phyloP scores from a whole-genome alignment of 1,140 invertebrate species.

The Vollenhovia emeryi region DNA sequence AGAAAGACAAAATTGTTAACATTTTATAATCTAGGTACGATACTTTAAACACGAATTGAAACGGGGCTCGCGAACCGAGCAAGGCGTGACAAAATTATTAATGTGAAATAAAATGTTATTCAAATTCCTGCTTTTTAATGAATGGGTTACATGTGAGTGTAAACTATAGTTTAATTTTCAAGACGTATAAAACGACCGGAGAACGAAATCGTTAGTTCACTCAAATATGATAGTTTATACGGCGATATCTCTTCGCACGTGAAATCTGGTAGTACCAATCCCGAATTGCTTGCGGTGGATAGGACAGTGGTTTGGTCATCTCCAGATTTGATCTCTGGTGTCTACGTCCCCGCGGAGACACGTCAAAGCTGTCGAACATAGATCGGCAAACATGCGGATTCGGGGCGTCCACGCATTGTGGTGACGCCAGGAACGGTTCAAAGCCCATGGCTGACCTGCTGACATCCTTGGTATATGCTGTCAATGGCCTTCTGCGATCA shows the following conservation, averaged over 20 bases:
- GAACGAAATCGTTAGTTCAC: constrained; percentile 26
- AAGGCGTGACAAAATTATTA: too few relatives aligned
- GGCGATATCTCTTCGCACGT: constrained; percentile 41
- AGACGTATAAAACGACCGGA: not conserved
- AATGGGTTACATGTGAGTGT: not conserved
- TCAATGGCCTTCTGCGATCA: constrained; percentile 31
- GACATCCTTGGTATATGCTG: constrained; percentile 54
- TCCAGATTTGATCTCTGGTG: constrained; percentile 69
- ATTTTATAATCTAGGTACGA: too few relatives aligned
- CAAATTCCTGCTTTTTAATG: not conserved
- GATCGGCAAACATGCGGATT: constrained; percentile 69
- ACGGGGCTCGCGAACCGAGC: too few relatives aligned
- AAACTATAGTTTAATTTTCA: not conserved
- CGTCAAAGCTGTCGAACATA: constrained; percentile 74
- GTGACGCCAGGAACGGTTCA: constrained; percentile 60
- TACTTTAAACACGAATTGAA: too few relatives aligned
- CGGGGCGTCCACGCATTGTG: constrained; percentile 66
- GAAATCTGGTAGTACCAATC: constrained; percentile 61
- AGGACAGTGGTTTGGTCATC: constrained; percentile 72
- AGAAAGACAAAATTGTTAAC: too few relatives aligned
- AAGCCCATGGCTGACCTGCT: constrained; percentile 60
- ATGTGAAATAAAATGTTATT: not conserved
- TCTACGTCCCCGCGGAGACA: constrained; percentile 63
- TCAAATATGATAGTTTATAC: constrained; percentile 30
- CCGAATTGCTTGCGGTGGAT: constrained; percentile 65